Base-by-base conservation (phyloP, 2,888 invertebrate genomes). In the Lasiommata megera region DNA sequence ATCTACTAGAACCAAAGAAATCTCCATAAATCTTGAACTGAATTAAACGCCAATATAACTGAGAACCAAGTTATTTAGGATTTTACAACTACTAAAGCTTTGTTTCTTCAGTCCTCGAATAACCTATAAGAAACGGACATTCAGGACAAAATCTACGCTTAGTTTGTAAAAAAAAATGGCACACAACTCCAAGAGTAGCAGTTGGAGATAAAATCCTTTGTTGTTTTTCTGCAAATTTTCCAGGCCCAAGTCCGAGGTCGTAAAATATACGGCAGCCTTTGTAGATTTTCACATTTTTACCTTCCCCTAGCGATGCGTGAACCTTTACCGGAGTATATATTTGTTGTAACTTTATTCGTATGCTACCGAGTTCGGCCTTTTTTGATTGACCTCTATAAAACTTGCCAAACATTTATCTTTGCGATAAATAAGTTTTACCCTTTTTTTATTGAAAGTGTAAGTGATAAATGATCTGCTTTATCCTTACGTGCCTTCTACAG, bases 131-230 rank as follows among this genome's bases (percentile, higher is more conserved):
- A n/a, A n/a, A n/a, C n/a, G n/a, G n/a, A n/a, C n/a, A n/a, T n/a
- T n/a, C n/a, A n/a, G 23, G 5, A 23, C 9, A 34, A 34, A 34
- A 34, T 3, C 11, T 34, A 9, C 9, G 7, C 31, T 34, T 34
- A 11, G 34, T 34, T 34, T 34, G 34, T 11, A 43, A 14, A 9
- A 37, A 23, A 46, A 40, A 47, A 41, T 5, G 40, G 5, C 36
- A 36, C 6, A 12, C 31, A 16, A 31, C 16, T 31, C 29, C 31
- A 11, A 14, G 31, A 31, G 29, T 31, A 46, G 46, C 46, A 31
- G 46, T 31, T 46, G 29, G 46, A 31, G 9, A 48, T 48, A 37
- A 48, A 48, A 48, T 37, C 48, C 48, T 1, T 37, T 37, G 36
- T 48, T 48, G 37, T 37, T 48, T 18, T 37, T 23, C 48, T 14